Conservation (phyloP, 2,888 invertebrate genomes). For the Eupithecia pulchellata region DNA sequence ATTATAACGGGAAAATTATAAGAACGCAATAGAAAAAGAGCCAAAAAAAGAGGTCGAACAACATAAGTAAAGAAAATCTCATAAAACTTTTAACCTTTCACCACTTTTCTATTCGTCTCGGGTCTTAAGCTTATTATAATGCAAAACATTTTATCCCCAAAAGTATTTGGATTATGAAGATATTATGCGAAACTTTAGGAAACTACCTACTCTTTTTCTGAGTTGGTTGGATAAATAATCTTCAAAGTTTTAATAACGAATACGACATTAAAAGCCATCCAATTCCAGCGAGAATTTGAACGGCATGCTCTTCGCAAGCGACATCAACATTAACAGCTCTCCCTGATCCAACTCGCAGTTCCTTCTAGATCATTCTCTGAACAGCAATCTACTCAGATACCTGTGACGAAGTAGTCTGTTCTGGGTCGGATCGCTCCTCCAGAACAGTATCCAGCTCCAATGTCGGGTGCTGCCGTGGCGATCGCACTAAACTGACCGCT, state of each 20-base stretch:
- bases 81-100: neutral
- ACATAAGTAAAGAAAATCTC: neutral
- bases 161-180: neutral
- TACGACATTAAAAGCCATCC: neutral
- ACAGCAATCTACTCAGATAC: conserved; percentile 50
- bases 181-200: neutral
- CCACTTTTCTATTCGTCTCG: neutral
- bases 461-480: conserved; percentile 49
- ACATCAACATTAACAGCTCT: conserved; percentile 92
- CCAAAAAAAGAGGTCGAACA: neutral
- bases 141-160: neutral
- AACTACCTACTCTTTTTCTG: neutral
- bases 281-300: conserved; percentile 49
- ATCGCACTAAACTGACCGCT: no score
- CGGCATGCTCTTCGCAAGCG: conserved; percentile 68
- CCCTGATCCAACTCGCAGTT: conserved; percentile 93
- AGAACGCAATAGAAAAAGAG: neutral
- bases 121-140: neutral
- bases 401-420: conserved; percentile 86
- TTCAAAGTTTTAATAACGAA: neutral
- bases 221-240: neutral
- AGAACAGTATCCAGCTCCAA: conserved; percentile 93
- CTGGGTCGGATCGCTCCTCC: conserved; percentile 92
- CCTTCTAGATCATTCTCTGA: conserved; percentile 73
- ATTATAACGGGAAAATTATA: neutral